Conservation (phyloP, 2,888 invertebrate species). For the Coecobrya sp. region DNA sequence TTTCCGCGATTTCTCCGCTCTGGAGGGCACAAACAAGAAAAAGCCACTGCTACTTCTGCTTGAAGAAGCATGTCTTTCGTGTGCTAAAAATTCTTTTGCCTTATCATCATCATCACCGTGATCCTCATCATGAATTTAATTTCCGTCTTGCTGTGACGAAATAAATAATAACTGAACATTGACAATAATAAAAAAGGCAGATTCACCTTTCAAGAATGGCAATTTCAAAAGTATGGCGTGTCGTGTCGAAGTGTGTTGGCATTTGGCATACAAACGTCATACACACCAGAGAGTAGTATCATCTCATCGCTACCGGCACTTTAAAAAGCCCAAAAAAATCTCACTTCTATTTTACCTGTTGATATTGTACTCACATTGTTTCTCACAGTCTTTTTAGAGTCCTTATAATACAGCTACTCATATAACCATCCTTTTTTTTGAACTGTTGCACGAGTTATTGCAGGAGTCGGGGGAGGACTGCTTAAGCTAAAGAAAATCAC, state of each 20-base stretch:
- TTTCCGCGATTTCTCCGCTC: slow-evolving; percentile 33
- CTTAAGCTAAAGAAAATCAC: slow-evolving; percentile 49
- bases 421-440: background rate
- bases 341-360: slow-evolving; percentile 42
- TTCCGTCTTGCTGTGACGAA: slow-evolving; percentile 57
- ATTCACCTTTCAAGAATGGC: slow-evolving; percentile 1
- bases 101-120: background rate
- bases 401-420: background rate
- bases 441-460: background rate
- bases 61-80: slow-evolving; percentile 35
- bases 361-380: slow-evolving; percentile 25
- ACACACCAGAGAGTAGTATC: background rate
- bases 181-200: slow-evolving; percentile 10
- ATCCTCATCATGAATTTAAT: slow-evolving; percentile 38
- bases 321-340: background rate
- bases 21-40: slow-evolving; percentile 11
- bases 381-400: slow-evolving; percentile 2
- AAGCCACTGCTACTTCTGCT: slow-evolving; percentile 10
- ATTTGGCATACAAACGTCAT: slow-evolving; percentile 13
- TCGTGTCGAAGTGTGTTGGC: slow-evolving; percentile 39
- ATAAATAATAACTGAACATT: slow-evolving; percentile 43
- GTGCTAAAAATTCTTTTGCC: background rate
- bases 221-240: background rate
- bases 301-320: slow-evolving; percentile 49
- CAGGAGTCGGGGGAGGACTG: background rate